Conservation (phyloP, 2,888 invertebrate genomes). For the Chrysomela aeneicollis region DNA sequence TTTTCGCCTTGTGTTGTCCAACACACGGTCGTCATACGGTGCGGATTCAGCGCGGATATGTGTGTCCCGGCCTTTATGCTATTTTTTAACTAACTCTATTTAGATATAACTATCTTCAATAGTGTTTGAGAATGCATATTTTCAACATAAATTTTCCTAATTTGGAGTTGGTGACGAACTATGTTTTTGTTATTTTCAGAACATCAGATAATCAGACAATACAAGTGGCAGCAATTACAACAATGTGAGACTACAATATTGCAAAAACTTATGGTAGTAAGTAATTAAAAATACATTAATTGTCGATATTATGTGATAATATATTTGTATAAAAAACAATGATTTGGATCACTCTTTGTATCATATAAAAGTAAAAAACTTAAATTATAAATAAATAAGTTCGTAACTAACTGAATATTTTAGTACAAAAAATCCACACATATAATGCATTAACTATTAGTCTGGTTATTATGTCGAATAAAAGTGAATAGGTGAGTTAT, state of each 20-base stretch:
- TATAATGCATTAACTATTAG: conserved; percentile 14
- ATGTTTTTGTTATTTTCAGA: conserved; percentile 44
- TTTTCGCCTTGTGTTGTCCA: no score
- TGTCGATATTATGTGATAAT: neutral
- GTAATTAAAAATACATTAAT: neutral
- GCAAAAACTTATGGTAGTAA: neutral
- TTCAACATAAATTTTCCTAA: no score
- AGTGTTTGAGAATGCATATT: no score
- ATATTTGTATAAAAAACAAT: conserved; percentile 17
- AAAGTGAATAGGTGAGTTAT: conserved; percentile 19
- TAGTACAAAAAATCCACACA: conserved; percentile 17
- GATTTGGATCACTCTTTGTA: conserved; percentile 10
- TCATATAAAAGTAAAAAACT: conserved; percentile 18
- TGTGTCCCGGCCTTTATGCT: no score
- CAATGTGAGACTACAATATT: conserved; percentile 17
- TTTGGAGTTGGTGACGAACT: neutral
- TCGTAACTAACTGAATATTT: conserved; percentile 3
- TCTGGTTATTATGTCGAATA: conserved; percentile 2
- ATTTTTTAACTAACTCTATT: no score
- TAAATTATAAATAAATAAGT: conserved; percentile 16
- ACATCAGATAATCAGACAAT: conserved; percentile 53
- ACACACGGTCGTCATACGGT: no score
- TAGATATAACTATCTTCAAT: no score
- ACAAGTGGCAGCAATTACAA: conserved; percentile 51
- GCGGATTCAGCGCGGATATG: no score